phyloP scores from a whole-genome alignment of 2,888 invertebrate genomes.

The Leptura quadrifasciata region DNA sequence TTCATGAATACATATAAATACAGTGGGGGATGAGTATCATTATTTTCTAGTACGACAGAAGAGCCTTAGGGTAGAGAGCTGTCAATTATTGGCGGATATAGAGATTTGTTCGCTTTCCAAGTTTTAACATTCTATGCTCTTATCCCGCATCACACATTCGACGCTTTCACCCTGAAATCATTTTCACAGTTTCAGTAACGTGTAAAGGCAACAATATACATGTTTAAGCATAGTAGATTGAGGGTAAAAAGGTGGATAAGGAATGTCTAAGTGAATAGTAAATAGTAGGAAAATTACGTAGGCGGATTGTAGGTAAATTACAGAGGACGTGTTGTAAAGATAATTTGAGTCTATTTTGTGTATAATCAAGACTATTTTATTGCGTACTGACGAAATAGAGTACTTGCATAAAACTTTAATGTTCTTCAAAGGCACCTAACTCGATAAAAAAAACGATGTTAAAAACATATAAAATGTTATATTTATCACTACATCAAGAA shows the following conservation, averaged over 20 bases:
- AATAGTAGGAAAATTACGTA: too few species aligned
- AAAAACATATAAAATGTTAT: too few species aligned
- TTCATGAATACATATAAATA: conserved; percentile 13
- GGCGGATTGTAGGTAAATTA: too few species aligned
- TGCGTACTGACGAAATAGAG: too few species aligned
- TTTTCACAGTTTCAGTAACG: conserved; percentile 24
- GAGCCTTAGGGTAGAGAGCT: conserved; percentile 24
- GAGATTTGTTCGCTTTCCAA: conserved; percentile 23
- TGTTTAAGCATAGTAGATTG: not conserved
- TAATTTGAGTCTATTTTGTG: too few species aligned
- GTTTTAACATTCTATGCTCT: conserved; percentile 28
- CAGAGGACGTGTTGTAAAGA: too few species aligned
- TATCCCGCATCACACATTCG: conserved; percentile 21
- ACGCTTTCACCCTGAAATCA: conserved; percentile 21
- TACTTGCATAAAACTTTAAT: too few species aligned
- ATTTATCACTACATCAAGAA: too few species aligned
- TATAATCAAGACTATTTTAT: too few species aligned
- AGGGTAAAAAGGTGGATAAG: not conserved
- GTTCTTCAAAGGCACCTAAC: too few species aligned
- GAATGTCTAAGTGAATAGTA: not conserved
- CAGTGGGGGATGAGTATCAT: conserved; percentile 11
- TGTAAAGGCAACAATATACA: not conserved
- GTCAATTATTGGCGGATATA: conserved; percentile 26
- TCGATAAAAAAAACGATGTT: too few species aligned
- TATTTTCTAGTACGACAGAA: conserved; percentile 1